A percentile compares a stretch with the other conserved stretches of the same genome.
Conservation (phyloP, 2,888 invertebrate species). For the Steromphala cineraria region DNA sequence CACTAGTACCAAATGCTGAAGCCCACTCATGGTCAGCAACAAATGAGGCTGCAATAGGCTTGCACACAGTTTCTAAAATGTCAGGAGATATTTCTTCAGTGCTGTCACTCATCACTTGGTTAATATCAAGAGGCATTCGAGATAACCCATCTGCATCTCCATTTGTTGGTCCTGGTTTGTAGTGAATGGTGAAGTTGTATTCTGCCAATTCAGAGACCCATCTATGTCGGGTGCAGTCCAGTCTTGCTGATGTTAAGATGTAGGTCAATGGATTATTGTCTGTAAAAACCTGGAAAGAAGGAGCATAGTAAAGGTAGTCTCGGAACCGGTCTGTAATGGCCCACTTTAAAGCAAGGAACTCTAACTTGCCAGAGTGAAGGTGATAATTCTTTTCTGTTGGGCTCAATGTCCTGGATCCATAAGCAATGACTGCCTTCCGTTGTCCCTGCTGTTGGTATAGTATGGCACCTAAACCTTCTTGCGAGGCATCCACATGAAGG, state of each 20-base stretch:
- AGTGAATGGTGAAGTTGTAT: not conserved
- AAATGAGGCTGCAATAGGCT: too few relatives aligned
- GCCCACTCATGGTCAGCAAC: too few relatives aligned
- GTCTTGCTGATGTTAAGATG: not conserved
- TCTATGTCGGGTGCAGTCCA: not conserved
- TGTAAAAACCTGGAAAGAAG: not conserved
- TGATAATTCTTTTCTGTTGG: not conserved
- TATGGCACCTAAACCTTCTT: conserved; percentile 1
- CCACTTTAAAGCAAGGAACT: not conserved
- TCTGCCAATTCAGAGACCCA: conserved; percentile 4
- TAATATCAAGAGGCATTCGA: not conserved
- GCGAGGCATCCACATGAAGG: conserved; percentile 9
- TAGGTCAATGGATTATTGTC: not conserved
- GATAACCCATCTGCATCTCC: not conserved
- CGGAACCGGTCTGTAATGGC: not conserved
- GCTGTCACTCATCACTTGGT: not conserved
- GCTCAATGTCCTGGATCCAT: not conserved
- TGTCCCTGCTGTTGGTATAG: not conserved
- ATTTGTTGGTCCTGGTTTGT: not conserved
- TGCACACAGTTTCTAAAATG: too few relatives aligned
- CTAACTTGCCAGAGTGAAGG: conserved; percentile 1
- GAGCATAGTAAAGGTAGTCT: conserved; percentile 20
- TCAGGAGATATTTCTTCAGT: not conserved
- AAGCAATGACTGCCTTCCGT: not conserved
- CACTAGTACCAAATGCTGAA: too few relatives aligned